Conservation (phyloP, 2,113 vertebrate genomes). For the Polypterus senegalus region DNA sequence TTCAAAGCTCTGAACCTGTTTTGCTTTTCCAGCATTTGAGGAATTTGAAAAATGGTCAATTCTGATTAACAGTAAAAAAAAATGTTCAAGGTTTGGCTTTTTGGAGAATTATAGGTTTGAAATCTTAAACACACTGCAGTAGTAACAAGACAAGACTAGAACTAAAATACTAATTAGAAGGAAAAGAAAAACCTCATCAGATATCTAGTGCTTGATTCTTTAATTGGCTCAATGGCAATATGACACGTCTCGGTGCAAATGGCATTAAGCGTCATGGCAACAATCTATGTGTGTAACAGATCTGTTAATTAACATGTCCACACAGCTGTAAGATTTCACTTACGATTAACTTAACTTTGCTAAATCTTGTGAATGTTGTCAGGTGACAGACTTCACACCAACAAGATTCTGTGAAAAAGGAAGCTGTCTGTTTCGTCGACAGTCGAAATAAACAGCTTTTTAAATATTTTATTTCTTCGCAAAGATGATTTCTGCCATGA, state of each 20-base stretch:
- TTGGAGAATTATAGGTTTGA: too few species aligned
- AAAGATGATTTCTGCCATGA: too few species aligned
- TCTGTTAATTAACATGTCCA: slow-evolving; percentile 13
- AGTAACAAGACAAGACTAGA: not conserved
- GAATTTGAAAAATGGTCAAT: too few species aligned
- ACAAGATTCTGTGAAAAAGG: not conserved
- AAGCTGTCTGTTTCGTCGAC: not conserved
- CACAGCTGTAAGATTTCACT: not conserved
- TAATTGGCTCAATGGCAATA: slow-evolving; percentile 14
- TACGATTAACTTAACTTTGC: slow-evolving; percentile 2
- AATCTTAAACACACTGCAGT: not conserved
- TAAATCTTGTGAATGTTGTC: slow-evolving; percentile 4
- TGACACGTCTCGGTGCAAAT: slow-evolving; percentile 7
- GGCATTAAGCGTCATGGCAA: slow-evolving; percentile 7
- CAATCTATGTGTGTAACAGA: slow-evolving; percentile 7
- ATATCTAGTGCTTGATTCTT: not conserved
- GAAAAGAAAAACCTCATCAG: not conserved
- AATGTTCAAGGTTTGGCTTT: too few species aligned
- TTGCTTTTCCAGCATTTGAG: too few species aligned
- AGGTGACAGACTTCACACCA: not conserved
- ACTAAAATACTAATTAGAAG: not conserved
- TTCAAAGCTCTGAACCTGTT: too few species aligned
- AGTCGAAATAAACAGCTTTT: too few species aligned
- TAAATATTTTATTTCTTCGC: too few species aligned
- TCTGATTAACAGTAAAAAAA: too few species aligned